These are phyloP conservation scores for Pterocles gutturalis DNA, from an alignment of 2,113 vertebrate species.

Conservation along the genomic window DNA sequence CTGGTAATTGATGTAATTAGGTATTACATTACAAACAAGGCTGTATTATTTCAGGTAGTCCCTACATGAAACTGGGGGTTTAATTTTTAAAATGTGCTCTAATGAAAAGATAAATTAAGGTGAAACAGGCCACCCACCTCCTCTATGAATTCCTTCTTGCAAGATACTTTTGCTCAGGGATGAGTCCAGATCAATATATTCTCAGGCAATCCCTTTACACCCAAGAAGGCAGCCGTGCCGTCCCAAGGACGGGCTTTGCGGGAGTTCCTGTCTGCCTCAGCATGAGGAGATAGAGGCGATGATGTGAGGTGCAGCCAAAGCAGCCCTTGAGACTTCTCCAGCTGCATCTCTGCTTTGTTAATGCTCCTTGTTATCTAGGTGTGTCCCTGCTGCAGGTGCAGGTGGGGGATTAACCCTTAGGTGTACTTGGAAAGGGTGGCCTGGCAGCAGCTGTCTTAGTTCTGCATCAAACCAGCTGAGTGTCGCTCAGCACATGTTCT, in stretches of 20 bases:
- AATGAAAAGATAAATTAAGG: neutral
- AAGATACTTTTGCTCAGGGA: neutral
- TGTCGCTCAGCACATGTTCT: too few relatives aligned
- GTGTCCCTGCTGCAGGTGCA: neutral
- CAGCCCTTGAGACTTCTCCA: neutral
- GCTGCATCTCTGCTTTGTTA: neutral
- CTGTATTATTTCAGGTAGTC: too few relatives aligned
- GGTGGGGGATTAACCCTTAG: neutral
- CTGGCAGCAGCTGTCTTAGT: too few relatives aligned
- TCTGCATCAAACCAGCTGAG: too few relatives aligned
- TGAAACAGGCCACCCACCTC: neutral
- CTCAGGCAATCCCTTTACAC: neutral
- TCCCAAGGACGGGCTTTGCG: neutral
- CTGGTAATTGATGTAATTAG: neutral
- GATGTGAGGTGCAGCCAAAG: neutral
- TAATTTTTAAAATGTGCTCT: too few relatives aligned
- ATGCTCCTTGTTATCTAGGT: neutral
- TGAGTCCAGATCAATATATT: neutral
- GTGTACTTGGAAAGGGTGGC: too few relatives aligned
- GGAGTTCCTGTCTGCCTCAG: neutral
- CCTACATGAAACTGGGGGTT: too few relatives aligned
- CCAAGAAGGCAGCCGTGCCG: neutral
- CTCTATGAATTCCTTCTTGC: neutral
- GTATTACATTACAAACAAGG: too few relatives aligned
- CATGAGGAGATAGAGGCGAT: fast-evolving